Evolutionary conservation across 92 coral and sea anemone species (phyloP).

Genomic region (Epizoanthus ramosus): DNA sequence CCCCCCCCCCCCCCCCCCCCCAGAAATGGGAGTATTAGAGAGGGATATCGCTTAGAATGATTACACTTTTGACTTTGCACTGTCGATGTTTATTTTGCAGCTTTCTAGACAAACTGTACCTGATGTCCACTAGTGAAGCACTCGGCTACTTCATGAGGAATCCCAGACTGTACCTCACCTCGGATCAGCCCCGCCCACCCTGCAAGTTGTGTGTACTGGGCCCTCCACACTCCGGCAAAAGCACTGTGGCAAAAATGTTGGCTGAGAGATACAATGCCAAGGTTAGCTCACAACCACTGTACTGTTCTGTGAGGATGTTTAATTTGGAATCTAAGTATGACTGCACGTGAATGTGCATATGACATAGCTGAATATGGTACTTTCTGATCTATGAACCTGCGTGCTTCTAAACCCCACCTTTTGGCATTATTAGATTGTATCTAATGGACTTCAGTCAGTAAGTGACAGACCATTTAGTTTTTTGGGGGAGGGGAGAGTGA

Average conservation of each 20-base stretch:
- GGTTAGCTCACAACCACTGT: slow-evolving; percentile 46
- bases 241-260: slow-evolving; percentile 73
- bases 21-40: too few species aligned
- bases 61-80: background rate
- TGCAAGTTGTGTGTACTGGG: slow-evolving; percentile 94
- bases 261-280: slow-evolving; percentile 88
- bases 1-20: too few species aligned
- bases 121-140: slow-evolving; percentile 84
- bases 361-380: background rate
- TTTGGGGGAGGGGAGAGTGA: too few species aligned
- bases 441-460: too few species aligned
- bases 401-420: too few species aligned
- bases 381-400: too few species aligned
- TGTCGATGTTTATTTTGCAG: slow-evolving; percentile 42
- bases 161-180: slow-evolving; percentile 82
- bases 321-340: too few species aligned
- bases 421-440: too few species aligned
- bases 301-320: too few species aligned
- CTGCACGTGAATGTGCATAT: background rate
- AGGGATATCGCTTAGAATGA: too few species aligned
- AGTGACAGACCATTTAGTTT: too few species aligned
- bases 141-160: slow-evolving; percentile 89
- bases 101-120: slow-evolving; percentile 89
- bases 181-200: slow-evolving; percentile 88
- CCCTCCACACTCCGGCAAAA: slow-evolving; percentile 94